Conservation (phyloP, 2,113 vertebrate genomes). For the Salvelinus alpinus region DNA sequence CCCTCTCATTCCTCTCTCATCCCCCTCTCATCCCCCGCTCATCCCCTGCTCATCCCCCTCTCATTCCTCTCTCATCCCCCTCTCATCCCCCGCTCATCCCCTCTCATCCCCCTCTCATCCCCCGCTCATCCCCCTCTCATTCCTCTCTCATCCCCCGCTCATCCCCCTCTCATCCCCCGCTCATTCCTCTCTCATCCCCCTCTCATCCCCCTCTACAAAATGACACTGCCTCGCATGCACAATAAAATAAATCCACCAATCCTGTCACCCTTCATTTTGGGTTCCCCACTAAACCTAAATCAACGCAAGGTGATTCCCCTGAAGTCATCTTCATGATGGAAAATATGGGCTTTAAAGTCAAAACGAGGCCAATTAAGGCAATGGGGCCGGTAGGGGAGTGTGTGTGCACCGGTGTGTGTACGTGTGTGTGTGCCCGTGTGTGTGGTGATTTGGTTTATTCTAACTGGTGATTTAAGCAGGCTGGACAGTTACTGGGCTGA, state of each 20-base stretch:
- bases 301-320: slow-evolving; percentile 65
- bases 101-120: too few relatives aligned
- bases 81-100: too few relatives aligned
- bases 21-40: too few relatives aligned
- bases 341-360: slow-evolving; percentile 70
- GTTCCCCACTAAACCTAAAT: slow-evolving; percentile 40
- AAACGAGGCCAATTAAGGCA: slow-evolving; percentile 65
- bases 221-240: slow-evolving; percentile 67
- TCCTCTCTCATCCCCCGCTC: neutral
- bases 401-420: slow-evolving; percentile 16
- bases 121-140: neutral
- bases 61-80: too few relatives aligned
- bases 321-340: slow-evolving; percentile 77
- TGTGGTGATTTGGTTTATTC: slow-evolving; percentile 61
- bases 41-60: too few relatives aligned
- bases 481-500: slow-evolving; percentile 65
- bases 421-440: slow-evolving; percentile 17
- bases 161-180: slow-evolving; percentile 4
- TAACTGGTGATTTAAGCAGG: slow-evolving; percentile 72
- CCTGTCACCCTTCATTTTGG: slow-evolving; percentile 73
- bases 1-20: too few relatives aligned
- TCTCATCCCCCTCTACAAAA: slow-evolving; percentile 45
- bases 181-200: slow-evolving; percentile 11
- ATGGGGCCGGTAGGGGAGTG: slow-evolving; percentile 42
- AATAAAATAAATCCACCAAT: slow-evolving; percentile 75